A percentile compares a stretch with the other conserved stretches of the same genome.
These are phyloP conservation scores for Reticulitermes speratus DNA, from an alignment of 1,140 invertebrate species.

Conservation along the genomic window DNA sequence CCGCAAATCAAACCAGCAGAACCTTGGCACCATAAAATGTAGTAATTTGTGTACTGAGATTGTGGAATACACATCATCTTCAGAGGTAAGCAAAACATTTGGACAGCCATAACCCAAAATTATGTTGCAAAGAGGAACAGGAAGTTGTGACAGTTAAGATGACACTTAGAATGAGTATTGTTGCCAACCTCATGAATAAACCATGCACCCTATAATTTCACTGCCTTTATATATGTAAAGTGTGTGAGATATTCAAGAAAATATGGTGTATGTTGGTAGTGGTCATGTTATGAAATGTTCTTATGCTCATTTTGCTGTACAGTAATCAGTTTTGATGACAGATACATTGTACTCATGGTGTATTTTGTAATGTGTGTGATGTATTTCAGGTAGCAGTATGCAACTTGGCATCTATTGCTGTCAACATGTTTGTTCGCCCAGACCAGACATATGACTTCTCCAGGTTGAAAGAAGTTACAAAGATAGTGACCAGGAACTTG, in stretches of 20 bases:
- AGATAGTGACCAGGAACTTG: constrained; percentile 88
- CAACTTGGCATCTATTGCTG: constrained; percentile 97
- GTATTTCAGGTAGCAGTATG: constrained; percentile 82
- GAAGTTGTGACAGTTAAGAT: too few species aligned
- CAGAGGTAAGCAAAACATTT: constrained; percentile 64
- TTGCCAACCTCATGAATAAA: constrained; percentile 19
- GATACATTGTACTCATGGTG: too few species aligned
- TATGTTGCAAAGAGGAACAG: not conserved
- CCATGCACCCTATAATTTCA: too few species aligned
- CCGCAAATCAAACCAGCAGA: constrained; percentile 96
- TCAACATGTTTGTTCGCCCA: constrained; percentile 91
- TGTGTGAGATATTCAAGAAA: too few species aligned
- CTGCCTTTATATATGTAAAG: too few species aligned
- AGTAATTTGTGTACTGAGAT: constrained; percentile 99
- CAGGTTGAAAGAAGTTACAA: constrained; percentile 84
- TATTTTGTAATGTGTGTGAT: too few species aligned
- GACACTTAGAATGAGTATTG: not conserved
- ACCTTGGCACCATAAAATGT: constrained; percentile 97
- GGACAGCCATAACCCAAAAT: not conserved
- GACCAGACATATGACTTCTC: constrained; percentile 82
- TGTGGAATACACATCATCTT: constrained; percentile 85
- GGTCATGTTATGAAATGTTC: too few species aligned
- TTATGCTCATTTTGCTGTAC: too few species aligned
- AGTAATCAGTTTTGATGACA: too few species aligned
- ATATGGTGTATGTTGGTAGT: too few species aligned